These are phyloP conservation scores for Scaptomyza tumidula DNA, from an alignment of 2,888 invertebrate genomes.

Conservation along the genomic window DNA sequence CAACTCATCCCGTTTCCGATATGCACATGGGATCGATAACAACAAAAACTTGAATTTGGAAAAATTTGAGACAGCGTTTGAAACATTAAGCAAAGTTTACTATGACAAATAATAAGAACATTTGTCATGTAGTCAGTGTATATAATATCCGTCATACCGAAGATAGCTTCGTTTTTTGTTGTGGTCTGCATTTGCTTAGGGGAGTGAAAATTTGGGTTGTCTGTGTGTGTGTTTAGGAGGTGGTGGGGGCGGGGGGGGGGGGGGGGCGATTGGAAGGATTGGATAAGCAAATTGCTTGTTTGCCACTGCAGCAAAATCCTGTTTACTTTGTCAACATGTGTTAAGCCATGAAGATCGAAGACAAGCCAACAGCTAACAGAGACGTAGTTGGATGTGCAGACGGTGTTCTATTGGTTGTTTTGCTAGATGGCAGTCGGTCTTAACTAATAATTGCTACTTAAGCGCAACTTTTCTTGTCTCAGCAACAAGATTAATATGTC, in stretches of 20 bases:
- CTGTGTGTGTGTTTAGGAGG: constrained; percentile 5
- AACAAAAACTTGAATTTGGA: too few species aligned
- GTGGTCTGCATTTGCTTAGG: constrained; percentile 34
- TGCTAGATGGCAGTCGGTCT: constrained; percentile 5
- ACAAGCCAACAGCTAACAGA: constrained; percentile 50
- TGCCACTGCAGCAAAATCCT: constrained; percentile 73
- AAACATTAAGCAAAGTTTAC: too few species aligned
- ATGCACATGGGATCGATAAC: too few species aligned
- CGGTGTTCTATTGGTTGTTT: neutral
- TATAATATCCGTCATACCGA: neutral
- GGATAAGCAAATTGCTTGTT: constrained; percentile 70
- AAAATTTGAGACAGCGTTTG: too few species aligned
- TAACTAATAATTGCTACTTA: constrained; percentile 50
- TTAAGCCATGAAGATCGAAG: constrained; percentile 75
- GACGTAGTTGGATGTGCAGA: constrained; percentile 5
- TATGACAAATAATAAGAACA: too few species aligned
- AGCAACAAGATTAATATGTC: constrained; percentile 74
- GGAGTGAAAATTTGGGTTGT: neutral
- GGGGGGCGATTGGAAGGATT: constrained; percentile 5
- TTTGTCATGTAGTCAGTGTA: too few species aligned
- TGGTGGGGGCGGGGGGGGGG: constrained; percentile 1
- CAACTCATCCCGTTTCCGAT: too few species aligned
- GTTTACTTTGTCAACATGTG: constrained; percentile 83
- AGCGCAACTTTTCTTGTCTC: constrained; percentile 58
- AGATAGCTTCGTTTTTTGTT: too few species aligned